Evolutionary conservation across 2,113 vertebrate genomes (phyloP).

Genomic region (Sinocyclocheilus maitianheensis): DNA sequence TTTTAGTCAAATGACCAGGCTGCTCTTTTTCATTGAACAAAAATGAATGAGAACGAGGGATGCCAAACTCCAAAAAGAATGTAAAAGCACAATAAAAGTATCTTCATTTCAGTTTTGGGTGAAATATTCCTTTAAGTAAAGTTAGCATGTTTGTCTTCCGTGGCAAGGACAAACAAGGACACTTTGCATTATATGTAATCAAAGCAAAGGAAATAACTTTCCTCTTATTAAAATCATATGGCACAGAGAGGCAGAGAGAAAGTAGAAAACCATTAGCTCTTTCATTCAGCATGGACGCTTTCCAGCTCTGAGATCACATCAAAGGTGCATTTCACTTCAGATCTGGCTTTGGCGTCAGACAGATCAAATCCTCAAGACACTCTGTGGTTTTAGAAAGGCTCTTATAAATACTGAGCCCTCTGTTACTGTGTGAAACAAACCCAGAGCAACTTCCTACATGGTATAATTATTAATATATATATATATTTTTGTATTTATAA

Average conservation of each 20-base stretch:
- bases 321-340: constrained; percentile 31
- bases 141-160: background rate
- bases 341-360: constrained; percentile 12
- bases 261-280: background rate
- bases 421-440: background rate
- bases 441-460: background rate
- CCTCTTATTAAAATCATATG: background rate
- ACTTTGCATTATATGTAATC: constrained; percentile 13
- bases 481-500: background rate
- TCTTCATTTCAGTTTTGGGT: background rate
- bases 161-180: background rate
- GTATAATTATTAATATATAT: background rate
- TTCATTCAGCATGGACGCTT: constrained; percentile 11
- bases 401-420: background rate
- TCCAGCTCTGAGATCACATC: constrained; percentile 34
- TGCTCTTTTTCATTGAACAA: background rate
- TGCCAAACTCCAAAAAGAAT: background rate
- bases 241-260: background rate
- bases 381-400: constrained; percentile 14
- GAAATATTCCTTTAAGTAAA: background rate
- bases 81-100: background rate
- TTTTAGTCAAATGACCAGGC: background rate
- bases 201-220: constrained; percentile 7
- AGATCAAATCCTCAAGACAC: constrained; percentile 10
- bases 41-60: background rate